Evolutionary conservation across 2,888 invertebrate species (phyloP), one percentile per base, ranked within the genome.

Genomic region (Lasioglossum calceatum): DNA sequence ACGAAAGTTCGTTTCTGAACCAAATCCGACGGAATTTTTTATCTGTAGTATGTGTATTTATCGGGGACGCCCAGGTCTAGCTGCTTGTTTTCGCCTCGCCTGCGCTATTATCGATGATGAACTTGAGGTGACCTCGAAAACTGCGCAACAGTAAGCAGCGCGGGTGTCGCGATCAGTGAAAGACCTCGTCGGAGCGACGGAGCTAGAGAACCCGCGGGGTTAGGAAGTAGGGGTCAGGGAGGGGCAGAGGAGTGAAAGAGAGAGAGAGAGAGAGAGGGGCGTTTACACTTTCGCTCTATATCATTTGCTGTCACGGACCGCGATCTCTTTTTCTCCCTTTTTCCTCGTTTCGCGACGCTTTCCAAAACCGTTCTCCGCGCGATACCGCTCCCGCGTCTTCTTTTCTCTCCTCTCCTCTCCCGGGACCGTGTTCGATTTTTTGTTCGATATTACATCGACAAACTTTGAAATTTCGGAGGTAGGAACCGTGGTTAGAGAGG

Each of bases 101-200:
- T 92, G 91, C 88, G 93, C 93, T 94, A 94, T 94, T 95, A 95
- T 95, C 95, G 93, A 94, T 93, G 94, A 95, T 95, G 94, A 95
- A 95, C 95, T 95, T 94, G 93, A 92, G 90, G 91, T 93, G 94
- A 95, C 95, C 94, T 94, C 93, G 91, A 90, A 93, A 91, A 92
- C 93, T 94, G 93, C 92, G 94, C 93, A 94, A 94, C 92, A 92
- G 84, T 86, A 83, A 84, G 85, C 58, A 85, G 85, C 74, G 86
- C 73, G 85, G 72, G 78, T 67, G 78, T 54, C 70, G 36, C 70
- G 84, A 83, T 82, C 58, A 81, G 70, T 16, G 85, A 80, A 74
- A 80, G 76, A 42, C 58, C 77, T 78, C 12, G 73, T 36, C 61
- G 19, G 77, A 79, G 85, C 79, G 85, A 77, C n/a, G 61, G 78